A percentile compares a stretch with the other conserved stretches of the same genome.
These are phyloP conservation scores for Drosophila tripunctata DNA, from an alignment of 2,888 invertebrate genomes.

Conservation along the genomic window DNA sequence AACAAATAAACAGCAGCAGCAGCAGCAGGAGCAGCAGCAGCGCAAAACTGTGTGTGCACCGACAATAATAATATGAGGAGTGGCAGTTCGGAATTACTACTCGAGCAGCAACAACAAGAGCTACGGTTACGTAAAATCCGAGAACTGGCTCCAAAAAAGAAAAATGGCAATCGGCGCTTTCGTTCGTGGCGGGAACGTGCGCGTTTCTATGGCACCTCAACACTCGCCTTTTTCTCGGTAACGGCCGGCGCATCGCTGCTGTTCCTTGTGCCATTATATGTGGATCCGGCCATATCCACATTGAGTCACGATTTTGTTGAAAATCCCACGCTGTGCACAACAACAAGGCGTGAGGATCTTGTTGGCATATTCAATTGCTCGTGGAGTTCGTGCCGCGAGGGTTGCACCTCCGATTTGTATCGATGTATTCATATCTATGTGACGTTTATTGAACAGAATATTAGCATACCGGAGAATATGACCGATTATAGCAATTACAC, in stretches of 20 bases:
- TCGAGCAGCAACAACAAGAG: slow-evolving; percentile 90
- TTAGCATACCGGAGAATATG: slow-evolving; percentile 84
- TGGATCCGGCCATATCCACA: slow-evolving; percentile 95
- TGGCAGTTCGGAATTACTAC: slow-evolving; percentile 91
- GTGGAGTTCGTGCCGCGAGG: slow-evolving; percentile 96
- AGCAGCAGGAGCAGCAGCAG: slow-evolving; percentile 75
- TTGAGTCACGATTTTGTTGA: slow-evolving; percentile 94
- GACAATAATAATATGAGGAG: slow-evolving; percentile 88
- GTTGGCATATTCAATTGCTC: slow-evolving; percentile 95
- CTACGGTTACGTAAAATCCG: slow-evolving; percentile 87
- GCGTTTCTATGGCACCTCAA: slow-evolving; percentile 89
- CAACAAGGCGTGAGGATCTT: slow-evolving; percentile 92
- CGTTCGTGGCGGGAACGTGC: slow-evolving; percentile 88
- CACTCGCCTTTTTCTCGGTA: slow-evolving; percentile 89
- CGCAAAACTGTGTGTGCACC: slow-evolving; percentile 83
- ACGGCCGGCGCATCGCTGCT: slow-evolving; percentile 89
- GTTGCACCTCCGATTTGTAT: slow-evolving; percentile 93
- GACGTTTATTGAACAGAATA: slow-evolving; percentile 84
- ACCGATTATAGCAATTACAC: slow-evolving; percentile 83
- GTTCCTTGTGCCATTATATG: slow-evolving; percentile 90
- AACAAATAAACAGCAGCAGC: slow-evolving; percentile 40
- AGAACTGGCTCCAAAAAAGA: slow-evolving; percentile 86
- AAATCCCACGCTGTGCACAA: slow-evolving; percentile 92
- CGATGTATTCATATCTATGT: slow-evolving; percentile 88
- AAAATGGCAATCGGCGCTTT: slow-evolving; percentile 85